Evolutionary conservation across 2,797 vertebrate genomes (phyloP).

Genomic region (Megaceryle alcyon): DNA sequence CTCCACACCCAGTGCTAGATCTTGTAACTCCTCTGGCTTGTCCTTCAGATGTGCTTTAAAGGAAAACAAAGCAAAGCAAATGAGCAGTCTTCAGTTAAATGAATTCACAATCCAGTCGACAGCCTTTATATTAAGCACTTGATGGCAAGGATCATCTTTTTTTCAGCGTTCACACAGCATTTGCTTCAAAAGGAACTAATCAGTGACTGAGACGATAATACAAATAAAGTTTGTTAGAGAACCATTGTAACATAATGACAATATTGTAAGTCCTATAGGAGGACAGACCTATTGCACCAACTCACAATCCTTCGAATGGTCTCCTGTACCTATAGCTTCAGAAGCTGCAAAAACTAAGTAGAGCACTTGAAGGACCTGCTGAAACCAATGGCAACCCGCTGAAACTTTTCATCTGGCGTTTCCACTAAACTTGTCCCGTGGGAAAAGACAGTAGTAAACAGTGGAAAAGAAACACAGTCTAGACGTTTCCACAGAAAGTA

Average conservation of each 20-base stretch:
- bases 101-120: not conserved
- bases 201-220: not conserved
- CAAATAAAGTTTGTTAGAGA: not conserved
- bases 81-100: not conserved
- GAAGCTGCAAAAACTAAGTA: not conserved
- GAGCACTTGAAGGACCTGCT: not conserved
- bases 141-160: not conserved
- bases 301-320: not conserved
- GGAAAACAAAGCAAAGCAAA: not conserved
- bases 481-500: slow-evolving; percentile 53
- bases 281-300: not conserved
- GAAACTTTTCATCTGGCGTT: slow-evolving; percentile 39
- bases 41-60: not conserved
- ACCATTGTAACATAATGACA: not conserved
- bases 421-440: not conserved
- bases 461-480: slow-evolving; percentile 47
- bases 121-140: not conserved
- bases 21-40: not conserved
- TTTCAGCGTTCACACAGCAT: not conserved
- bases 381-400: not conserved
- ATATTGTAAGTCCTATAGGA: not conserved
- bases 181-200: not conserved
- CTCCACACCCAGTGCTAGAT: not conserved
- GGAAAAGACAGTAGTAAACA: slow-evolving; percentile 60
- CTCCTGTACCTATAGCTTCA: not conserved